Conservation (phyloP, 1,140 invertebrate species). For the Drosophila azteca region DNA sequence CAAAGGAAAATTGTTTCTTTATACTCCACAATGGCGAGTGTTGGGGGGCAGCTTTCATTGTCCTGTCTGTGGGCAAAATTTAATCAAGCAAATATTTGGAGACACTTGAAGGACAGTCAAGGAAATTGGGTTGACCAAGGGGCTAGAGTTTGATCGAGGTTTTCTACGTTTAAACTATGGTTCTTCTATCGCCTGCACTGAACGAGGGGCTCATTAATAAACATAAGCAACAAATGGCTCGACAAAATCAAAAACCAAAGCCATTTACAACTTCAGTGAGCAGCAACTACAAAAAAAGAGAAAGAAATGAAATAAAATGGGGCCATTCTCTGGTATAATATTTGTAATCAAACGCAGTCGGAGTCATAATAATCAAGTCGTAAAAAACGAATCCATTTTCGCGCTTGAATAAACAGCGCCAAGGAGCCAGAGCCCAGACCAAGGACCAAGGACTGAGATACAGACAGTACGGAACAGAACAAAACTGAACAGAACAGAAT, state of each 20-base stretch:
- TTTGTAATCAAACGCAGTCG: constrained; percentile 81
- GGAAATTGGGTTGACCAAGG: not conserved
- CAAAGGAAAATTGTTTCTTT: constrained; percentile 76
- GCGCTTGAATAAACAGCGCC: constrained; percentile 69
- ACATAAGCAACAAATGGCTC: constrained; percentile 66
- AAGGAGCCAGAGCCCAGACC: constrained; percentile 16
- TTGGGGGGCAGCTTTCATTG: constrained; percentile 14
- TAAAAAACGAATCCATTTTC: constrained; percentile 82
- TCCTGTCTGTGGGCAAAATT: constrained; percentile 35
- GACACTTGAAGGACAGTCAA: constrained; percentile 10
- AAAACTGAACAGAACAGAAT: constrained; percentile 12
- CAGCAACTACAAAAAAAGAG: constrained; percentile 37
- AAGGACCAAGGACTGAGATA: constrained; percentile 24
- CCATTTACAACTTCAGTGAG: constrained; percentile 65
- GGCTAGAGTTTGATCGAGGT: not conserved
- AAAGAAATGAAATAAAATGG: constrained; percentile 23
- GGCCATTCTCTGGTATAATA: constrained; percentile 56
- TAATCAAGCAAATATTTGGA: constrained; percentile 42
- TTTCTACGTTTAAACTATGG: not conserved
- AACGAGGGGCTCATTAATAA: constrained; percentile 74
- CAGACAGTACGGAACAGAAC: constrained; percentile 12
- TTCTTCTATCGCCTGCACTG: constrained; percentile 35
- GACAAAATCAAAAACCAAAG: constrained; percentile 59
- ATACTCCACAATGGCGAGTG: constrained; percentile 19
- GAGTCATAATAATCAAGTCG: constrained; percentile 80